A percentile compares a stretch with the other conserved stretches of the same genome.
These are phyloP conservation scores for Lontra canadensis DNA, from an alignment of 2,113 vertebrate species.

Conservation along the genomic window DNA sequence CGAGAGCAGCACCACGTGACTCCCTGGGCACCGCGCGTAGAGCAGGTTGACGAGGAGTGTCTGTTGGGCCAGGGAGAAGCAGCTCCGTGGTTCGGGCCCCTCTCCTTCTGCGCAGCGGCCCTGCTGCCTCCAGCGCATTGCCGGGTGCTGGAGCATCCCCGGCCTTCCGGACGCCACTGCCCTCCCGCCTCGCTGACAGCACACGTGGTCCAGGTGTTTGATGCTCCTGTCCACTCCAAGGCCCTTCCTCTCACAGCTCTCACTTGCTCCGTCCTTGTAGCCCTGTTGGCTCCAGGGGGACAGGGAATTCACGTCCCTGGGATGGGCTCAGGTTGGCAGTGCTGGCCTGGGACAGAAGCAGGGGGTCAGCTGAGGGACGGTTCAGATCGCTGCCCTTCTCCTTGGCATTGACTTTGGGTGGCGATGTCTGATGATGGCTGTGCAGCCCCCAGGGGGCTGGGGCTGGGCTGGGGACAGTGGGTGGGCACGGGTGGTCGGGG, in stretches of 20 bases:
- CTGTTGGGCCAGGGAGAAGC: neutral
- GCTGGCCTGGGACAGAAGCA: neutral
- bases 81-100: no score
- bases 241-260: neutral
- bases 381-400: neutral
- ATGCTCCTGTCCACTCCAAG: fast-evolving
- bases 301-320: neutral
- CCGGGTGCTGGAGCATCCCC: neutral
- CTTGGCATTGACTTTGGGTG: neutral
- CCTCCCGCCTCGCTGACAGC: no score
- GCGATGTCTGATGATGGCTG: neutral
- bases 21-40: fast-evolving
- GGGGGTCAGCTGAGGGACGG: neutral
- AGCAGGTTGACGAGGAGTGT: neutral
- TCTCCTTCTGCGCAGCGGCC: fast-evolving
- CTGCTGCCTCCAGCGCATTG: no score
- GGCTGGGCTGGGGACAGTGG: neutral
- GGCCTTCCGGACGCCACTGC: fast-evolving
- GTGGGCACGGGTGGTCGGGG: neutral
- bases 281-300: fast-evolving
- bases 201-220: neutral
- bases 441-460: neutral
- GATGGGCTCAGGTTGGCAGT: neutral
- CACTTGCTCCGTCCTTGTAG: fast-evolving
- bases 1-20: neutral